Evolutionary conservation across 2,888 invertebrate species (phyloP).

Genomic region (Acleris emargana): DNA sequence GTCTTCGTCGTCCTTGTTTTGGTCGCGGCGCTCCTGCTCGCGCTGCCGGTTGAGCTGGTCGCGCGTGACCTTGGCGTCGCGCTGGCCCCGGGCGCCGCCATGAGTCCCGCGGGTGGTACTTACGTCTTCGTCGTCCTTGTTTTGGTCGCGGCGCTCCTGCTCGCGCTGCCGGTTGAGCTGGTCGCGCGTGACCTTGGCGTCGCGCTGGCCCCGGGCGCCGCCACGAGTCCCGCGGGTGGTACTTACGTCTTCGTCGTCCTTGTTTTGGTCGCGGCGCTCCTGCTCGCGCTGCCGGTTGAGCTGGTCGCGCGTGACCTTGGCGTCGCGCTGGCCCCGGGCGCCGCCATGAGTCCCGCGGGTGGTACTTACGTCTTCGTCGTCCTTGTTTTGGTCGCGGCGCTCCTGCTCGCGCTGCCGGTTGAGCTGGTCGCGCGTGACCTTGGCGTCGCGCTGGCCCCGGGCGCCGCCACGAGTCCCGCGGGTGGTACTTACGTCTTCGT

Average conservation of each 20-base stretch:
- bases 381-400: conserved; percentile 68
- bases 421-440: conserved; percentile 88
- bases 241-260: conserved; percentile 65
- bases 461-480: conserved; percentile 87
- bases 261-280: conserved; percentile 71
- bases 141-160: no score
- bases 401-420: conserved; percentile 74
- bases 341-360: conserved; percentile 89
- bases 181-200: conserved; percentile 92
- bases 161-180: conserved; percentile 82
- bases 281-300: conserved; percentile 76
- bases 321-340: conserved; percentile 95
- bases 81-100: no score
- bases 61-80: no score
- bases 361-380: conserved; percentile 62
- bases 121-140: no score
- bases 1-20: no score
- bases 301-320: conserved; percentile 90
- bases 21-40: no score
- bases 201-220: conserved; percentile 94
- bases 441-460: conserved; percentile 96
- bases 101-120: no score
- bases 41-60: no score
- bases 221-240: conserved; percentile 84
- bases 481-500: conserved; percentile 61